A percentile compares a stretch with the other conserved stretches of the same genome.
Conservation (phyloP, 2,113 vertebrate species). For the Agapornis roseicollis region DNA sequence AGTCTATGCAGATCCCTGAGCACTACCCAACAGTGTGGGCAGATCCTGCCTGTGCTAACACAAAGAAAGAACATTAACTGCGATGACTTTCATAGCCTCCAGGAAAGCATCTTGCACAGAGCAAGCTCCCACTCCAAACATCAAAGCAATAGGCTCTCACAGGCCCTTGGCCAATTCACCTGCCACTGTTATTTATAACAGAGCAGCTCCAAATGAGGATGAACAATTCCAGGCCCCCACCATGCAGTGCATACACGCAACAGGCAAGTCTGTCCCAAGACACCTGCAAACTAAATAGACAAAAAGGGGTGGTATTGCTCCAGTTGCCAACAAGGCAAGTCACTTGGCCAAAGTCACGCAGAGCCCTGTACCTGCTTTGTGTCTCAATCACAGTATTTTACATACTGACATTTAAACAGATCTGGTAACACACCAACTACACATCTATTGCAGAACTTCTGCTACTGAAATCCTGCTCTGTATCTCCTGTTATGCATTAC, state of each 20-base stretch:
- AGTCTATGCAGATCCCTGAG: background rate
- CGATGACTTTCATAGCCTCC: background rate
- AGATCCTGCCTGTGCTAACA: background rate
- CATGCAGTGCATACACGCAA: rapidly evolving
- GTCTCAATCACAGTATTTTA: background rate
- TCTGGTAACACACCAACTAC: background rate
- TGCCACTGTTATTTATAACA: rapidly evolving
- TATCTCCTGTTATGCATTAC: background rate
- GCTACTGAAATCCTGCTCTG: background rate
- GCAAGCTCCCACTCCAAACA: background rate
- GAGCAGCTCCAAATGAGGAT: background rate
- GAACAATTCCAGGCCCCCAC: background rate
- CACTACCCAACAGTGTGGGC: background rate
- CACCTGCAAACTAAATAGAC: background rate
- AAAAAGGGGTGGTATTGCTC: background rate
- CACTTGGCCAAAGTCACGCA: background rate
- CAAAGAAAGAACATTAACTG: background rate
- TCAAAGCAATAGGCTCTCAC: background rate
- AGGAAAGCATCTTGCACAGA: background rate
- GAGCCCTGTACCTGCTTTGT: background rate
- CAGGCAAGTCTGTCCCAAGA: background rate
- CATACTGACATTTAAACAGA: background rate
- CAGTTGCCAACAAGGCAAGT: background rate
- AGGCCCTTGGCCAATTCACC: background rate
- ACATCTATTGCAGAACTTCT: background rate